Conservation (phyloP, 1,140 invertebrate genomes). For the Caenorhabditis briggsae region DNA sequence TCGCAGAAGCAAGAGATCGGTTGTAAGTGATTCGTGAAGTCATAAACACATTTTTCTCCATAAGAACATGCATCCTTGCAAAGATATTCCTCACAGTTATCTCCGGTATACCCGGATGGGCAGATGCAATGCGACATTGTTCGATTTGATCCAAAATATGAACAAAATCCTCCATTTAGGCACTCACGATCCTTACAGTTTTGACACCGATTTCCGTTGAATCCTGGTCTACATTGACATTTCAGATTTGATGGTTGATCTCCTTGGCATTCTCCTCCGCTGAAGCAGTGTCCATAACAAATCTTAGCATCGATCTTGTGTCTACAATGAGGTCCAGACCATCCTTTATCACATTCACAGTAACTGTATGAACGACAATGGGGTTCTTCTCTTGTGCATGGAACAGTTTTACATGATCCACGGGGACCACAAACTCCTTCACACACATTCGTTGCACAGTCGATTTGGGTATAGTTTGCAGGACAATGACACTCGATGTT, state of each 20-base stretch:
- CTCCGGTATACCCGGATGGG: slow-evolving; percentile 17
- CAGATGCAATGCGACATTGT: slow-evolving; percentile 16
- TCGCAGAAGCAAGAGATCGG: slow-evolving; percentile 32
- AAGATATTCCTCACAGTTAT: slow-evolving; percentile 8
- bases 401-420: slow-evolving; percentile 21
- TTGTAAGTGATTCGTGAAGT: not conserved
- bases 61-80: slow-evolving; percentile 39
- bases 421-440: slow-evolving; percentile 38
- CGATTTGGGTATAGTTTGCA: slow-evolving; percentile 11
- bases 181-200: slow-evolving; percentile 13
- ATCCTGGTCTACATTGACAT: not conserved
- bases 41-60: slow-evolving; percentile 29
- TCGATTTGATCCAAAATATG: not conserved
- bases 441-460: slow-evolving; percentile 40
- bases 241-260: not conserved
- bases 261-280: not conserved
- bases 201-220: slow-evolving; percentile 16
- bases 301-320: slow-evolving; percentile 1
- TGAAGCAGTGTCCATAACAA: slow-evolving; percentile 35
- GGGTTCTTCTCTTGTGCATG: slow-evolving; percentile 18
- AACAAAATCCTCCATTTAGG: slow-evolving; percentile 12
- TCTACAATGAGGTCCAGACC: slow-evolving; percentile 20
- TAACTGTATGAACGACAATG: slow-evolving; percentile 34
- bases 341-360: slow-evolving; percentile 37
- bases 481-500: slow-evolving; percentile 12